phyloP scores from a whole-genome alignment of 2,888 invertebrate genomes.

The Lymantria monacha region DNA sequence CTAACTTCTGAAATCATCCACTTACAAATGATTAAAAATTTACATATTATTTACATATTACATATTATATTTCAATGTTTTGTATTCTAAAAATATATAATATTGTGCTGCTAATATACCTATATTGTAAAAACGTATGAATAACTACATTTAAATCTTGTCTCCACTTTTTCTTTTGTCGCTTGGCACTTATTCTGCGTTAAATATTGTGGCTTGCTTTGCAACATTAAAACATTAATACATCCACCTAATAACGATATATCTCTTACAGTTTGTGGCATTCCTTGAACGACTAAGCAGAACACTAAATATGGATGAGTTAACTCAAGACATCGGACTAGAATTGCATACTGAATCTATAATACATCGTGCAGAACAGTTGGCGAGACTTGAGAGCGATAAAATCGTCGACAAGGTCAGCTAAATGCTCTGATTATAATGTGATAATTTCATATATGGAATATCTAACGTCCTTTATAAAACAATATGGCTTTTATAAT shows the following conservation, averaged over 20 bases:
- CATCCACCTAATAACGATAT: neutral
- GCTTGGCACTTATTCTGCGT: too few species aligned
- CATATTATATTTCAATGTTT: too few species aligned
- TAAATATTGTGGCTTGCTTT: too few species aligned
- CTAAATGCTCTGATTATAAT: constrained; percentile 13
- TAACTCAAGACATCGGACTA: constrained; percentile 90
- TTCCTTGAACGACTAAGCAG: constrained; percentile 92
- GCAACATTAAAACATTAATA: neutral
- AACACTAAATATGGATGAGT: constrained; percentile 92
- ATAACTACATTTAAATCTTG: too few species aligned
- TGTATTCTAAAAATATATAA: too few species aligned
- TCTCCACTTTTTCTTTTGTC: too few species aligned
- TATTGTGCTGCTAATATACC: too few species aligned
- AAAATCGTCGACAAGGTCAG: constrained; percentile 91
- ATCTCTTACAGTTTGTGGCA: constrained; percentile 85
- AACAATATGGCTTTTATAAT: neutral
- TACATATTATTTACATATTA: too few species aligned
- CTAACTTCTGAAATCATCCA: too few species aligned
- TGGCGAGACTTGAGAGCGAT: constrained; percentile 90
- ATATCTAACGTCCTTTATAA: neutral
- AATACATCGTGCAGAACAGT: constrained; percentile 92
- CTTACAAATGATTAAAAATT: too few species aligned
- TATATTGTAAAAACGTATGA: too few species aligned
- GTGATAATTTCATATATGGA: neutral
- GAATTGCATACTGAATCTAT: constrained; percentile 93